These are phyloP conservation scores for Aldrovandia affinis DNA, from an alignment of 2,797 vertebrate species.

Conservation along the genomic window DNA sequence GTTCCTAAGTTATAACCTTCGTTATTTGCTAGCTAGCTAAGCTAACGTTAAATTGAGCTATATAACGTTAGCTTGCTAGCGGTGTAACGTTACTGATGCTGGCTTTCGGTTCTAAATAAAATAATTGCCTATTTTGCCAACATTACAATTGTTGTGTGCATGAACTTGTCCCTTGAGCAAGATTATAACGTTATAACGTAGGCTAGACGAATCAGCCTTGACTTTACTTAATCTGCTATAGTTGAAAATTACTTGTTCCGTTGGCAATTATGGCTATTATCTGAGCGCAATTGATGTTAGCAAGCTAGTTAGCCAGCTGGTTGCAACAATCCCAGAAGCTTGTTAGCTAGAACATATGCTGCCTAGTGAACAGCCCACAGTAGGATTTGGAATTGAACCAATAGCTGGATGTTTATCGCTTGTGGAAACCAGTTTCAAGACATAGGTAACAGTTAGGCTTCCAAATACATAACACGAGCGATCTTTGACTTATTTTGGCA, in stretches of 20 bases:
- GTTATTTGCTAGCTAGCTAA: background rate
- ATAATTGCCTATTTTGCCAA: background rate
- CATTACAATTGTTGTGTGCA: background rate
- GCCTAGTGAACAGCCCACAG: background rate
- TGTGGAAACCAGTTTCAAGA: background rate
- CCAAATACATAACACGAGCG: background rate
- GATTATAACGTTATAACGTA: too few species aligned
- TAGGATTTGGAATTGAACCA: background rate
- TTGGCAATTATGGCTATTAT: background rate
- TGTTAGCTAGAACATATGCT: background rate
- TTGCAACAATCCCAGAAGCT: background rate
- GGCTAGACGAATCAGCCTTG: constrained; percentile 5
- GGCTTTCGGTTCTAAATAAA: background rate
- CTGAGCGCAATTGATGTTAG: too few species aligned
- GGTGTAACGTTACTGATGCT: background rate
- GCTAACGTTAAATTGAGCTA: background rate
- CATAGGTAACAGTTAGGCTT: background rate
- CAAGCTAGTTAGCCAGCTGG: background rate
- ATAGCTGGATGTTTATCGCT: background rate
- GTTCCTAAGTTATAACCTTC: background rate
- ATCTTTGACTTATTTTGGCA: background rate
- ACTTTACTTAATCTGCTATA: background rate
- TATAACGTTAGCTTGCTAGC: background rate
- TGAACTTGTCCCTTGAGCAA: constrained; percentile 16
- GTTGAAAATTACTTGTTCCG: background rate